These are phyloP conservation scores for Ephialtes manifestator DNA, from an alignment of 2,888 invertebrate genomes.

Conservation along the genomic window DNA sequence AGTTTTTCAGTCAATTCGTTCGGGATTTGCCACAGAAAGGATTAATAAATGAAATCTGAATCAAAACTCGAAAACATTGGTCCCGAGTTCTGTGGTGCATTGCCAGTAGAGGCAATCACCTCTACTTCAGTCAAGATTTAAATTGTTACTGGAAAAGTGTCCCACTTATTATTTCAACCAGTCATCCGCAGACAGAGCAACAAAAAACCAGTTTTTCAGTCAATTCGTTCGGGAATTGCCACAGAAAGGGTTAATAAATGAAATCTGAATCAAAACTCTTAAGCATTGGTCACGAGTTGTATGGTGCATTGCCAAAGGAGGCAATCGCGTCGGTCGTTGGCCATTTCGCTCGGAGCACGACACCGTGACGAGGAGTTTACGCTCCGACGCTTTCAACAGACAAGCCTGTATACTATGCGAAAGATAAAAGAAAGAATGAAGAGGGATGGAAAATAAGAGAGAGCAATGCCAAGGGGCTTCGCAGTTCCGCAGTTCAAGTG, in stretches of 20 bases:
- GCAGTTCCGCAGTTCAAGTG: conserved; percentile 36
- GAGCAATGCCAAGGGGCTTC: conserved; percentile 42
- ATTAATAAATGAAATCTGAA: conserved; percentile 42
- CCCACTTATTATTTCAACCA: no score
- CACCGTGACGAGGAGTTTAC: conserved; percentile 68
- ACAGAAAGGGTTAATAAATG: conserved; percentile 23
- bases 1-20: neutral
- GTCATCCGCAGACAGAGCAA: neutral
- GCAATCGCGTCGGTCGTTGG: conserved; percentile 63
- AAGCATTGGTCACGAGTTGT: neutral
- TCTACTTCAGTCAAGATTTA: neutral
- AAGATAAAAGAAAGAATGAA: conserved; percentile 38
- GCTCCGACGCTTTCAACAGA: conserved; percentile 63
- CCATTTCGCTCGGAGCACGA: conserved; percentile 65
- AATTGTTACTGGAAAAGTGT: no score
- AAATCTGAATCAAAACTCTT: conserved; percentile 40
- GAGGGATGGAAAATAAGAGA: conserved; percentile 8
- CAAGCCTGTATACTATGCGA: conserved; percentile 20
- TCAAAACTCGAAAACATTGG: conserved; percentile 14
- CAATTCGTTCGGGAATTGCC: neutral
- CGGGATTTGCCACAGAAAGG: neutral
- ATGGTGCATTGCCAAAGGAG: conserved; percentile 12
- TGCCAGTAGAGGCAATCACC: conserved; percentile 33
- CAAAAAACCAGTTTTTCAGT: neutral
- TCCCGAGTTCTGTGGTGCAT: neutral